Base-by-base conservation (phyloP, 2,797 vertebrate species). In the Synaphobranchus kaupii region DNA sequence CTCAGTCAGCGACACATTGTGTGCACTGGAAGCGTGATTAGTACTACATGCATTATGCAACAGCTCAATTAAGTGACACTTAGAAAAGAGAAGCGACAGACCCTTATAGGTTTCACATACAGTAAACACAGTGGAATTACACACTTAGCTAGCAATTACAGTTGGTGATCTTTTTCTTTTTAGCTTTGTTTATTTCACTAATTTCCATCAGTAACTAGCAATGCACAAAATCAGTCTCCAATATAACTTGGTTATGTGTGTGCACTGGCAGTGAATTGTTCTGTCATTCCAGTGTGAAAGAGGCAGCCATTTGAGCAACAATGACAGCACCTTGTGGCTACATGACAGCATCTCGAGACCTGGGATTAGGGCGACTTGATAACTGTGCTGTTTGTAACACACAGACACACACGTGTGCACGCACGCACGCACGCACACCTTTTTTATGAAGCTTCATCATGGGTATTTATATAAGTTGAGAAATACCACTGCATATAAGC, bases 361-460 rank as follows among this genome's bases (percentile, higher is more conserved):
- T 12, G 25, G 66, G 12, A 31, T 68, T 68, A 68, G 31, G 10
- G 25, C 6, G 66, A 68, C 31, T 13, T 68, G 66, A 13, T 68
- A 68, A n/a, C 66, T 86, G 84, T 89, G 87, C 78, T 66, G 84
- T 81, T 60, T 88, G 89, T 76, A 54, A 63, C 54, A 56, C 44
- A n/a, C 58, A 60, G 56, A 84, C 52, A 84, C 20, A n/a, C 44
- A 73, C 63, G 52, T 15, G 25, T 31, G 58, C 50, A 58, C 66
- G 60, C 84, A 86, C 28, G 85, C 81, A 83, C 84, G 85, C 54
- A 28, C 31, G 66, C n/a, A 63, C 25, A 66, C 66, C 25, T n/a
- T 84, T 13, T 15, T 54, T 84, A 25, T 34, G 54, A 50, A 82
- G 25, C 47, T n/a, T 83, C 48, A 22, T 3, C 50, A 31, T 54